Evolutionary conservation across 1,140 invertebrate species (phyloP), one percentile per base, ranked within the genome.

Genomic region (Meteorus sp.): DNA sequence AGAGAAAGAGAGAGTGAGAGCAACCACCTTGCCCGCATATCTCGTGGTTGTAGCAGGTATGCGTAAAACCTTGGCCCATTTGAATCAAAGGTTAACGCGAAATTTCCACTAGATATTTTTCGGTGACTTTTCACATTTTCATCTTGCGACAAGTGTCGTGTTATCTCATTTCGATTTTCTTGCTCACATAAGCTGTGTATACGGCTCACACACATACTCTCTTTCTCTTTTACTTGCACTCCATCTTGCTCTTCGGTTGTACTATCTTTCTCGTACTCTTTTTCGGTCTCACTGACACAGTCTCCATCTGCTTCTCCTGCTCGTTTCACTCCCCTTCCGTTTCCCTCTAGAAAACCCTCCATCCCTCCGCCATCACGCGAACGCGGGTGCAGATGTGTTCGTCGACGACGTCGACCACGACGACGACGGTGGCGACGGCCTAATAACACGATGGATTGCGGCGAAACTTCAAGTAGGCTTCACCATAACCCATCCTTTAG

Each of bases 381-480:
- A 63, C 67, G 64, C 59, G 61, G 64, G 63, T 60, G 59, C 71
- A 71, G 69, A 72, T 77, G 75, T 71, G 60, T 73, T 61, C 67
- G 65, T 75, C 71, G 66, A 64, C 70, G 67, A 59, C 54, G 60
- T 41, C 53, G 22, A 43, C 59, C 25, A 51, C 29, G 55, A 25
- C 44, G 52, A 48, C 51, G 52, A 41, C 53, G 63, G 48, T 53
- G 59, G 60, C 31, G 55, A 44, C 57, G 60, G 59, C 51, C 59
- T 60, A 61, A 57, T 56, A 64, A 63, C 67, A 73, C 60, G 68
- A 78, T 79, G 77, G 77, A 79, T 73, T 78, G 76, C 72, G 73
- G 72, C 56, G 77, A 77, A 66, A 72, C 69, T 64, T 78, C 77
- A 77, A 79, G 77, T 79, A 78, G 65, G 74, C 35, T 59, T 25